phyloP scores from a whole-genome alignment of 2,888 invertebrate species.

The Caenorhabditis afra region DNA sequence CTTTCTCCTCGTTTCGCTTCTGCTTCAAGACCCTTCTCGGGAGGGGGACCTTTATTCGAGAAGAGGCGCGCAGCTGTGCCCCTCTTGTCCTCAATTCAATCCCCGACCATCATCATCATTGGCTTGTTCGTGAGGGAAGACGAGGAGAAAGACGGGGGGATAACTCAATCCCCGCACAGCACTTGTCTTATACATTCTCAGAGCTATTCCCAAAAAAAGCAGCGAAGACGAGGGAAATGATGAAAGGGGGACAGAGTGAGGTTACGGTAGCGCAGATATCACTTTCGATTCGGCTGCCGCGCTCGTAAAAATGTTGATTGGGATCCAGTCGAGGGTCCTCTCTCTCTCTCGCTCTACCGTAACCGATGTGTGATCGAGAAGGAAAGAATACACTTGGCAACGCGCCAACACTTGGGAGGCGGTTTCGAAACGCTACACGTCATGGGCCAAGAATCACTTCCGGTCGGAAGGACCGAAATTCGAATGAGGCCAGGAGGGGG shows the following conservation, averaged over 20 bases:
- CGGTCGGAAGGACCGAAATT: conserved; percentile 27
- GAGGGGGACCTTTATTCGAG: conserved; percentile 14
- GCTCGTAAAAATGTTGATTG: conserved; percentile 32
- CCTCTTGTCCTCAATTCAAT: conserved; percentile 41
- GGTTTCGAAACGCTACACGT: conserved; percentile 43
- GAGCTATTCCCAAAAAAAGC: not conserved
- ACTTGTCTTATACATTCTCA: conserved; percentile 30
- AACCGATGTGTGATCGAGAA: conserved; percentile 46
- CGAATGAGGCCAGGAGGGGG: conserved; percentile 30
- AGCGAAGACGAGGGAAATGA: conserved; percentile 3
- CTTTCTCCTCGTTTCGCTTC: conserved; percentile 11
- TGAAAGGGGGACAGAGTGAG: not conserved
- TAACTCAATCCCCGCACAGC: conserved; percentile 43
- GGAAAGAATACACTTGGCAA: conserved; percentile 44
- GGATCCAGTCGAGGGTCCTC: conserved; percentile 19
- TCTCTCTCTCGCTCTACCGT: conserved; percentile 43
- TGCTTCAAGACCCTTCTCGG: not conserved
- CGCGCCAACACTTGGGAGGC: conserved; percentile 27
- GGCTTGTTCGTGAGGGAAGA: conserved; percentile 25
- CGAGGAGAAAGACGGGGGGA: conserved; percentile 17
- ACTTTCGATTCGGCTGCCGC: conserved; percentile 26
- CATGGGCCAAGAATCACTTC: conserved; percentile 47
- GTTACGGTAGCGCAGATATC: conserved; percentile 38
- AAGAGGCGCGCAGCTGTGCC: conserved; percentile 34
- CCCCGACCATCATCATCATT: conserved; percentile 37